Evolutionary conservation across 2,797 vertebrate species (phyloP).

Genomic region (Catharus ustulatus): DNA sequence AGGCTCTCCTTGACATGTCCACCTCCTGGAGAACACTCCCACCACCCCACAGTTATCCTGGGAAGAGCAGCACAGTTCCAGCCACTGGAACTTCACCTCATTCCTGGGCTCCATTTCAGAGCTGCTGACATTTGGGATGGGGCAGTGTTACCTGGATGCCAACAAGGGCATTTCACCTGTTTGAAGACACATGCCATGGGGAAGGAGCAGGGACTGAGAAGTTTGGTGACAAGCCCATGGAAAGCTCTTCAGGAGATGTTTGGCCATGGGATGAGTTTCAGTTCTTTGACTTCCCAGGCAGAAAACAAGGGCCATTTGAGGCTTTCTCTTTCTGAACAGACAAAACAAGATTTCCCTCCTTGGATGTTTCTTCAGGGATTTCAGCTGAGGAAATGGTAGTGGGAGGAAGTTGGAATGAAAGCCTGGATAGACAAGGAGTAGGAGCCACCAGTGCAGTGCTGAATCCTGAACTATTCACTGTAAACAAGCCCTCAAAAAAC

Average conservation of each 20-base stretch:
- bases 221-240: not conserved
- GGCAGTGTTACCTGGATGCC: not conserved
- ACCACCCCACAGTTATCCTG: not conserved
- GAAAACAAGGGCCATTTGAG: not conserved
- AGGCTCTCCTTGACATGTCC: rapidly evolving
- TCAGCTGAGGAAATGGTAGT: not conserved
- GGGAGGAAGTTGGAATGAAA: not conserved
- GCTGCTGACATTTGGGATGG: not conserved
- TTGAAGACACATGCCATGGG: rapidly evolving
- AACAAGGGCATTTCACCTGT: not conserved
- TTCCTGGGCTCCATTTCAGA: not conserved
- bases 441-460: not conserved
- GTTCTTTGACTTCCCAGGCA: not conserved
- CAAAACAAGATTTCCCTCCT: not conserved
- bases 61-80: not conserved
- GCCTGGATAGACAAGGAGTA: not conserved
- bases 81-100: not conserved
- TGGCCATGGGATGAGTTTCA: not conserved
- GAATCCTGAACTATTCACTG: not conserved
- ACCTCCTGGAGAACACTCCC: not conserved
- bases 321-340: not conserved
- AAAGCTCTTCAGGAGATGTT: not conserved
- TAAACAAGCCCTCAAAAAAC: not conserved
- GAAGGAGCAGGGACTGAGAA: not conserved
- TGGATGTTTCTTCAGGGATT: not conserved